Base-by-base conservation (phyloP, 2,113 vertebrate species). In the Andinoacara biseriatus region DNA sequence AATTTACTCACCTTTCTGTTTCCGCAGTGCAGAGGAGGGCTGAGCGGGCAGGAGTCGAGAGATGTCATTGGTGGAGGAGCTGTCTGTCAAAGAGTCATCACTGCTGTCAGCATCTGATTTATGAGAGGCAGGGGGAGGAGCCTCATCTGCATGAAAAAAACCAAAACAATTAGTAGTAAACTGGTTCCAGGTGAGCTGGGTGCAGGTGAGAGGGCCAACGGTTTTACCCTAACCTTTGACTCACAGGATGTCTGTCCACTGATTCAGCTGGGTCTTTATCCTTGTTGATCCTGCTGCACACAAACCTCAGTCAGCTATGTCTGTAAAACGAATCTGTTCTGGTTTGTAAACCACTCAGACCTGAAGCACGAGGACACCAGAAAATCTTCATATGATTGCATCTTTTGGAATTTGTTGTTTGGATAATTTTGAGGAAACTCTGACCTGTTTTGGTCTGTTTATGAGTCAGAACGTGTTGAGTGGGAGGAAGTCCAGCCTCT, bases 11-110 rank as follows among this genome's bases (percentile, higher is more conserved):
- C 92, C 91, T 91, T 77, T 93, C 10, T 80, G 91, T 63, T 83
- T 92, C 46, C n/a, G 33, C 24, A 40, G 80, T 72, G 46, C 11
- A 0, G 2, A 33, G 11, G 67, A 72, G 46, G 46, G 0, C 10
- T 85, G 87, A 8, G 72, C 5, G 0, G 92, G 87, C 29, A 94
- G 90, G 69, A 94, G 89, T 7, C 58, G 74, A 74, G 87, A 54
- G 18, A 88, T 10, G n/a, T 94, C 92, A 35, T 80, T 91, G 56
- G 90, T 89, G 57, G 74, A 86, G 29, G 78, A 83, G 52, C 35
- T 43, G 14, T 92, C 89, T 1, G 43, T 92, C 52, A 88, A 33
- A 52, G 83, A 90, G 46, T 90, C 91, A 5, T 87, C 76, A 13
- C 86, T 76, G 54, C 86, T 91, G 85, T 91, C 82, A 11, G 57